Evolutionary conservation across 1,140 invertebrate genomes (phyloP), one percentile per base, ranked within the genome.

Genomic region (Zaprionus gabonicus): DNA sequence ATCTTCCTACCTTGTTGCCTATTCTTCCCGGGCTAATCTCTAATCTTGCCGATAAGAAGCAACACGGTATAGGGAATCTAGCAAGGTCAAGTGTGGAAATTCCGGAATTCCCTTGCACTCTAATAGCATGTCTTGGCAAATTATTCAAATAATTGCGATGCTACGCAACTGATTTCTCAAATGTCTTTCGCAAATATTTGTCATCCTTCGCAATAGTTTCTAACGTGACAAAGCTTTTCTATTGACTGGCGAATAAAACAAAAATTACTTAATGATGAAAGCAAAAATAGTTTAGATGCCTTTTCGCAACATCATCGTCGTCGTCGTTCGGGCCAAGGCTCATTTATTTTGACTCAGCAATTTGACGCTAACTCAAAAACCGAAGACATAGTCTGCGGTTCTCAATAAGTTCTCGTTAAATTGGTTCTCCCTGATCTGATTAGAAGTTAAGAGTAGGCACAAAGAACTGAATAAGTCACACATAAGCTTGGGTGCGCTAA

Each of bases 311-410:
- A 44, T 66, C 64, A 66, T 56, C 46, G 41, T 25, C 34, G 23
- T 56, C 20, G 41, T 51, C 34, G 20, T 20, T 23, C 15, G 10
- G 10, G 12, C 34, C 27, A 17, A 4, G 23, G 34, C 23, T 25
- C 36, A 44, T 44, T 46, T 62, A 44, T 34, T 57, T 66, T 71
- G 69, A 71, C 69, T 65, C 69, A 57, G 69, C 60, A 71, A 28
- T 71, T 63, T 64, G 23, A 20, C 2, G 25, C 12, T 36, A 28
- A 49, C 46, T 64, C 20, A 36, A 53, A 28, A 28, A 12, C 31
- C 53, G 38, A 57, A 44, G 17, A 17, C n/a, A 20, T 58, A 9
- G 31, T 36, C 31, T 23, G 12, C 3, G 31, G 10, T 13, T 55
- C 28, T 41, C 41, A 17, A 23, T 36, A 66, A 57, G 53, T 51